Conservation (phyloP, 2,888 invertebrate genomes). For the Lasioglossum malachurum region DNA sequence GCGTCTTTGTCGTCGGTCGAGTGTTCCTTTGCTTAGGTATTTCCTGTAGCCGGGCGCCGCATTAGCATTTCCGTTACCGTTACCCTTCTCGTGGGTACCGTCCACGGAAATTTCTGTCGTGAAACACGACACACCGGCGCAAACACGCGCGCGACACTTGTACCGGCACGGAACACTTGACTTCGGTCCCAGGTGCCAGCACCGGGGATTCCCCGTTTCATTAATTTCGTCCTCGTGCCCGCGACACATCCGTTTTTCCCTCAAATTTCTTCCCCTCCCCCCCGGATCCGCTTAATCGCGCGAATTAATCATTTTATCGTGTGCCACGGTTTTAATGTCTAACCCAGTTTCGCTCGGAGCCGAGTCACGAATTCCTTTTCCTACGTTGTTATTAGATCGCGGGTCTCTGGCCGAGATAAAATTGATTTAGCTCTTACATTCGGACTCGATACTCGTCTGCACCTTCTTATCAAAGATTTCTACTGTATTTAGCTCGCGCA, state of each 20-base stretch:
- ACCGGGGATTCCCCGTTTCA: conserved; percentile 34
- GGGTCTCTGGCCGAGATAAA: not conserved
- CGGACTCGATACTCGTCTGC: not conserved
- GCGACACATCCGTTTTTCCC: not conserved
- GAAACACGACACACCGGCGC: conserved; percentile 51
- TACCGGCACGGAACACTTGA: conserved; percentile 42
- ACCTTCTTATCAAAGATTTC: not conserved
- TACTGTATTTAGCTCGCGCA: no score
- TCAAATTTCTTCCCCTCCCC: not conserved
- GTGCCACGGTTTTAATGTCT: not conserved
- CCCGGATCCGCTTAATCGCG: not conserved
- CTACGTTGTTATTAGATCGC: not conserved
- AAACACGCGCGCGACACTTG: conserved; percentile 50
- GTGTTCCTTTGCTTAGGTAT: conserved; percentile 63
- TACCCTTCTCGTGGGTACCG: conserved; percentile 70
- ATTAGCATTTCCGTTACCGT: conserved; percentile 79
- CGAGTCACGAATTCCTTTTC: conserved; percentile 6
- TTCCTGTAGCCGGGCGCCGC: conserved; percentile 67
- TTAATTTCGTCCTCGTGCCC: conserved; percentile 19
- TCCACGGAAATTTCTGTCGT: conserved; percentile 70
- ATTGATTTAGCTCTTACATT: not conserved
- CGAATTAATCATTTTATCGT: not conserved
- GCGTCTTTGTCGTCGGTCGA: conserved; percentile 62
- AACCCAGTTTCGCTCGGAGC: not conserved
- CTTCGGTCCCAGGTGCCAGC: conserved; percentile 38